Conservation (phyloP, 1,140 invertebrate genomes). For the Monomorium pharaonis region DNA sequence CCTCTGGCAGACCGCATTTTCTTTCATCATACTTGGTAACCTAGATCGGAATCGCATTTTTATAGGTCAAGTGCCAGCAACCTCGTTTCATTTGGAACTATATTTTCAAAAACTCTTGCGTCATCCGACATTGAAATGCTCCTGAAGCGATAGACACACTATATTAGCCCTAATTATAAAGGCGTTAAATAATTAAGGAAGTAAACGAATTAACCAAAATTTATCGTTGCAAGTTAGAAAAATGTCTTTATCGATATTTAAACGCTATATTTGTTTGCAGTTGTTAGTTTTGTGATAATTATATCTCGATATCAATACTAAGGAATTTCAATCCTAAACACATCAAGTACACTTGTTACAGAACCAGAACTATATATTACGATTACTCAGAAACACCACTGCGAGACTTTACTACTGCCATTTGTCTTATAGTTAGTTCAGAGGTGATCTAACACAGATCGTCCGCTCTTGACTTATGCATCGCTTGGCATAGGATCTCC, state of each 20-base stretch:
- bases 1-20: conserved; percentile 15
- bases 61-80: neutral
- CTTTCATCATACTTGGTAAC: conserved; percentile 27
- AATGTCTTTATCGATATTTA: neutral
- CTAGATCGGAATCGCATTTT: neutral
- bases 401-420: neutral
- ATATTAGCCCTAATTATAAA: neutral
- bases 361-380: neutral
- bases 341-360: neutral
- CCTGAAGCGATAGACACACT: neutral
- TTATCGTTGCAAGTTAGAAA: neutral
- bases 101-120: conserved; percentile 23
- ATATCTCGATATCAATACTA: neutral
- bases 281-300: neutral
- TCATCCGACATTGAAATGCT: conserved; percentile 13
- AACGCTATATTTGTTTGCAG: neutral
- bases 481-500: neutral
- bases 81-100: neutral
- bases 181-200: neutral
- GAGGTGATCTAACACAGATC: conserved; percentile 33
- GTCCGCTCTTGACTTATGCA: conserved; percentile 14
- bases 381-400: neutral
- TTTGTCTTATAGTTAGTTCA: neutral
- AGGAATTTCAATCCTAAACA: neutral
- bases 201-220: neutral